phyloP scores from a whole-genome alignment of 2,888 invertebrate genomes.

The Tanypteryx hageni region DNA sequence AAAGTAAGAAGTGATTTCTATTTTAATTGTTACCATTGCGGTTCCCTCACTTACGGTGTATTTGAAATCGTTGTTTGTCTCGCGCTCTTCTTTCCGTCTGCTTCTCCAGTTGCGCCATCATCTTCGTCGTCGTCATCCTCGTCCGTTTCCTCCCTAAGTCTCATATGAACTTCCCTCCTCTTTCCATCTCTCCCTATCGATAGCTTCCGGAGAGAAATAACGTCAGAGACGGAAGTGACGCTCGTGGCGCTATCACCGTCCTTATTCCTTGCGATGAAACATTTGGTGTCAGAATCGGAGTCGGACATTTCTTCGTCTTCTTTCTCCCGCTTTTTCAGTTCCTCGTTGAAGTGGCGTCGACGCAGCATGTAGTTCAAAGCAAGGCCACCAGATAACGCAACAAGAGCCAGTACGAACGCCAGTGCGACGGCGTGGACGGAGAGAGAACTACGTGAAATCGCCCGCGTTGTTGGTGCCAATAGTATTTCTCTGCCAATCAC shows the following conservation, averaged over 20 bases:
- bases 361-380: slow-evolving; percentile 46
- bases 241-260: slow-evolving; percentile 82
- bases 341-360: slow-evolving; percentile 43
- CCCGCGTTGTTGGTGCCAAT: slow-evolving; percentile 42
- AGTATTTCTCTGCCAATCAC: slow-evolving; percentile 42
- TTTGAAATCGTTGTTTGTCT: neutral
- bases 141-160: slow-evolving; percentile 79
- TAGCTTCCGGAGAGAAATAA: slow-evolving; percentile 83
- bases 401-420: slow-evolving; percentile 49
- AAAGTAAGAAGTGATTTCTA: no score
- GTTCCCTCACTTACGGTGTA: neutral
- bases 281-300: slow-evolving; percentile 55
- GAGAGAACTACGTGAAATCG: slow-evolving; percentile 36
- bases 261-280: slow-evolving; percentile 59
- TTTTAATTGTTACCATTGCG: neutral
- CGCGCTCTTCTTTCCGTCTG: slow-evolving; percentile 2
- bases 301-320: slow-evolving; percentile 53
- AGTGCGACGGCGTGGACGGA: slow-evolving; percentile 52
- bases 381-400: slow-evolving; percentile 44
- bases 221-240: slow-evolving; percentile 87
- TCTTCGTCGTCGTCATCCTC: slow-evolving; percentile 71
- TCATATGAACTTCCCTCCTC: slow-evolving; percentile 75
- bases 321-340: slow-evolving; percentile 49
- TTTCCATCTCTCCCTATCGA: slow-evolving; percentile 73
- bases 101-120: neutral